Conservation (phyloP, 2,797 vertebrate genomes). For the Chloroceryle inda region DNA sequence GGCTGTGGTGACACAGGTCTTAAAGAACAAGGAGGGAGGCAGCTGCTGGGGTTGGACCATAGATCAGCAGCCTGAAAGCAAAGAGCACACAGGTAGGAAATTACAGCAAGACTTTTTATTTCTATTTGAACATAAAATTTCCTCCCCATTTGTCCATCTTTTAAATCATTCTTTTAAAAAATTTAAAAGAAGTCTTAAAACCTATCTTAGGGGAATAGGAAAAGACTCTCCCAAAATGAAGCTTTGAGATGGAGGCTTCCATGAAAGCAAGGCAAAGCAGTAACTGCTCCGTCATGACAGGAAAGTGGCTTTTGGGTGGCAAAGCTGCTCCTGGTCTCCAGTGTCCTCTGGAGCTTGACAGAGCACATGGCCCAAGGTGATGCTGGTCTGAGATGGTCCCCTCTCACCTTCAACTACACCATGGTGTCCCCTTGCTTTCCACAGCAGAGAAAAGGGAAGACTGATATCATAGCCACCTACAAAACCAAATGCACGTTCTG, state of each 20-base stretch:
- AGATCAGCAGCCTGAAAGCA: background rate
- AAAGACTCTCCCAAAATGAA: background rate
- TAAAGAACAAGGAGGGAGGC: background rate
- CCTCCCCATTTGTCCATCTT: background rate
- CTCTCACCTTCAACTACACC: background rate
- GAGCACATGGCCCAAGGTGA: fast-evolving
- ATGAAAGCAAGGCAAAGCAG: background rate
- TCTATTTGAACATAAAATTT: background rate
- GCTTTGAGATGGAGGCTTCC: background rate
- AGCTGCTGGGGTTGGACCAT: fast-evolving
- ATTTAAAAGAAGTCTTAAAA: background rate
- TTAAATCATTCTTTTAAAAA: background rate
- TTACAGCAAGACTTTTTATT: background rate
- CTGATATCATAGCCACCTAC: background rate
- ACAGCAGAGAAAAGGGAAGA: background rate
- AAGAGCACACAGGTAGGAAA: background rate
- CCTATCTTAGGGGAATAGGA: background rate
- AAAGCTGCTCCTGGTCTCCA: background rate
- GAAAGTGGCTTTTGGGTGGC: background rate
- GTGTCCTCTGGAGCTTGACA: background rate
- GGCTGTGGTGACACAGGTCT: background rate
- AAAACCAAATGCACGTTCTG: background rate
- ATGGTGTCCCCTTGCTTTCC: fast-evolving
- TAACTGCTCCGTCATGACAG: background rate
- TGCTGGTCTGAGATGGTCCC: background rate